phyloP scores from a whole-genome alignment of 2,113 vertebrate genomes.

The Calidris pugnax region DNA sequence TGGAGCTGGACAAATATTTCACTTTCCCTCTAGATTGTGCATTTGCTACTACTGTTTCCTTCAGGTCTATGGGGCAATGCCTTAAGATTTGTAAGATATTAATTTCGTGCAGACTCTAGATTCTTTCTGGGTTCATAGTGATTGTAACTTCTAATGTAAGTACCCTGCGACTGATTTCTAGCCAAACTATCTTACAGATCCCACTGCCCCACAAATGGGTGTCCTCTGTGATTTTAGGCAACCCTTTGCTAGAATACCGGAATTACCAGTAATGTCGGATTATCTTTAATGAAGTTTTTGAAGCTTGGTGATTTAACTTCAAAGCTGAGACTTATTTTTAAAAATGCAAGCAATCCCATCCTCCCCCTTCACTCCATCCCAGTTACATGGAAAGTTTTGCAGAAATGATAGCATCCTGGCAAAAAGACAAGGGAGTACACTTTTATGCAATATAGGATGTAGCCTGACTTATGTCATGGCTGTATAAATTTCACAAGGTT shows the following conservation, averaged over 20 bases:
- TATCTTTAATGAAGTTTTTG: not conserved
- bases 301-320: not conserved
- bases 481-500: not conserved
- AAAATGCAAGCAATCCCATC: accelerated
- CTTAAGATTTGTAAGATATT: not conserved
- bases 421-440: not conserved
- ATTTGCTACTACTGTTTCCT: not conserved
- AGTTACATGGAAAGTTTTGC: not conserved
- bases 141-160: not conserved
- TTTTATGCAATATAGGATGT: not conserved
- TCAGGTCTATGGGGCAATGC: not conserved
- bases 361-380: accelerated
- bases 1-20: not conserved
- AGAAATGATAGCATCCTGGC: not conserved
- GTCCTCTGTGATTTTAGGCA: not conserved
- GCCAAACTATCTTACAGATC: not conserved
- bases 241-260: not conserved
- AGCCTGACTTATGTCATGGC: not conserved
- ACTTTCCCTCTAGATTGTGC: not conserved
- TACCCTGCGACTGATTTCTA: not conserved
- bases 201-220: not conserved
- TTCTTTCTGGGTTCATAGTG: not conserved
- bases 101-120: not conserved
- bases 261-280: not conserved
- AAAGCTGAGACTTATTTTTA: not conserved